These are phyloP conservation scores for Tinea semifulvella DNA, from an alignment of 2,888 invertebrate genomes.

Conservation along the genomic window DNA sequence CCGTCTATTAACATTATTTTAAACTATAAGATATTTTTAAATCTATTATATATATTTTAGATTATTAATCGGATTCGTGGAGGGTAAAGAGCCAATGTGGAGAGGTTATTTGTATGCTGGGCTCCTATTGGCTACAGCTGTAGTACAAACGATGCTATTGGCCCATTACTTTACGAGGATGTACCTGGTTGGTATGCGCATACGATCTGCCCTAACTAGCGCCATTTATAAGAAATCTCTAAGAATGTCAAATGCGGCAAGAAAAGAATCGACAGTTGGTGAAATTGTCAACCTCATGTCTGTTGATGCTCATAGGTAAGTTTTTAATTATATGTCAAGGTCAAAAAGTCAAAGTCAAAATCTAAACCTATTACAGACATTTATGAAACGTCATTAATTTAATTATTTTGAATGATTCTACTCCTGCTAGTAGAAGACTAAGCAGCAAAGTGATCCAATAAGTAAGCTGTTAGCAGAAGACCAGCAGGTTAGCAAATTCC, in stretches of 20 bases:
- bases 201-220: slow-evolving; percentile 88
- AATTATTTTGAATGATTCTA: too few relatives aligned
- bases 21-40: too few relatives aligned
- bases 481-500: too few relatives aligned
- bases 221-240: slow-evolving; percentile 90
- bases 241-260: slow-evolving; percentile 79
- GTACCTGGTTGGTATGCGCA: slow-evolving; percentile 90
- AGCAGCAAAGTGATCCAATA: too few relatives aligned
- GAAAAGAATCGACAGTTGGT: slow-evolving; percentile 86
- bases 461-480: too few relatives aligned
- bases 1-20: too few relatives aligned
- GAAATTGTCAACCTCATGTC: slow-evolving; percentile 95
- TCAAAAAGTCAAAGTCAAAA: too few relatives aligned
- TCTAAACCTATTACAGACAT: too few relatives aligned
- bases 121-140: slow-evolving; percentile 77
- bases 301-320: slow-evolving; percentile 83
- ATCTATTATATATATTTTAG: too few relatives aligned
- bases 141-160: slow-evolving; percentile 82
- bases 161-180: slow-evolving; percentile 93
- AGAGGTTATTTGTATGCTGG: slow-evolving; percentile 87
- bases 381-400: too few relatives aligned
- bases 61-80: slow-evolving; percentile 76
- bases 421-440: too few relatives aligned
- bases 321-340: slow-evolving; percentile 1
- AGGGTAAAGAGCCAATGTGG: slow-evolving; percentile 74